phyloP scores from a whole-genome alignment of 2,113 vertebrate genomes.

The Rattus norvegicus region DNA sequence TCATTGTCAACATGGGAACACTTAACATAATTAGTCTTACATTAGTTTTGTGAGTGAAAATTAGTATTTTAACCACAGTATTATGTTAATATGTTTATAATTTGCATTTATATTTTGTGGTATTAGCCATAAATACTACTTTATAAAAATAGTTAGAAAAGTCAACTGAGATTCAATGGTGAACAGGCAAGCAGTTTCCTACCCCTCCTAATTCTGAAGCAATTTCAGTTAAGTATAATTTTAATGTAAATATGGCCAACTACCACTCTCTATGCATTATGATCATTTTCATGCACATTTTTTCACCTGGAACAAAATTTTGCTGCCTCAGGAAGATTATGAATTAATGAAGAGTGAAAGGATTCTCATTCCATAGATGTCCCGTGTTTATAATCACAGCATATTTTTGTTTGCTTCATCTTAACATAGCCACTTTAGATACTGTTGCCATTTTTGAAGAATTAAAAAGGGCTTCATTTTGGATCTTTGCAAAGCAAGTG shows the following conservation, averaged over 20 bases:
- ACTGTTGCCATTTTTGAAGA: background rate
- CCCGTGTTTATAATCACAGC: background rate
- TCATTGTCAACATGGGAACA: constrained; percentile 21
- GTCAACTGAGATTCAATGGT: background rate
- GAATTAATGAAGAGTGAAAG: background rate
- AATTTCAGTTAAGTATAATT: background rate
- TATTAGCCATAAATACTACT: constrained; percentile 1
- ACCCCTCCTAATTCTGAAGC: background rate
- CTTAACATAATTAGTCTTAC: background rate
- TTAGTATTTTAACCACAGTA: constrained; percentile 12
- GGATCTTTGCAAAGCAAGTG: background rate
- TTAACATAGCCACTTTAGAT: background rate
- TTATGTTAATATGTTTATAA: constrained; percentile 36
- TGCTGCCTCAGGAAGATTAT: background rate
- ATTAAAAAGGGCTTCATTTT: background rate
- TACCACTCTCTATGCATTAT: background rate
- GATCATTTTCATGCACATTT: background rate
- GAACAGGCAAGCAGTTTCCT: background rate
- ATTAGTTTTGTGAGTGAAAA: constrained; percentile 7
- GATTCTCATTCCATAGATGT: background rate
- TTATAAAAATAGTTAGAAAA: constrained; percentile 34
- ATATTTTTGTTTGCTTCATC: constrained; percentile 27
- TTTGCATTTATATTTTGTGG: background rate
- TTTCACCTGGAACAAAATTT: background rate
- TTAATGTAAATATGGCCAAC: background rate